phyloP scores from a whole-genome alignment of 2,888 invertebrate species.

The Ennomos quercinarius region DNA sequence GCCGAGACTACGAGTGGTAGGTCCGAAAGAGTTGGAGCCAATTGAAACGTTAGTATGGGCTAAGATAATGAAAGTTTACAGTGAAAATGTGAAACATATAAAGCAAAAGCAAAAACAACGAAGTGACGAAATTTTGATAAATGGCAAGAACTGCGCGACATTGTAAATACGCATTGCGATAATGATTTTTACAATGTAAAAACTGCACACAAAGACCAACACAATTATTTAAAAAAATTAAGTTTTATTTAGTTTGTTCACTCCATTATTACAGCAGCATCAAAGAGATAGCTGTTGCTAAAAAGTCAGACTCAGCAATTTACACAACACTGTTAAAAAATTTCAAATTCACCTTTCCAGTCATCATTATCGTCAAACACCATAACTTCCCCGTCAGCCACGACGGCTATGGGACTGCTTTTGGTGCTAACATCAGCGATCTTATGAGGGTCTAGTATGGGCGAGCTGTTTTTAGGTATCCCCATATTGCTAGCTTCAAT shows the following conservation, averaged over 20 bases:
- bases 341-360: conserved; percentile 87
- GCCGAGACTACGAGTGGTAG: not conserved
- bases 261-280: no score
- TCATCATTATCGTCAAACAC: conserved; percentile 95
- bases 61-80: conserved; percentile 30
- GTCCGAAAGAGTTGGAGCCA: not conserved
- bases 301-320: conserved; percentile 7
- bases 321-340: conserved; percentile 18
- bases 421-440: conserved; percentile 74
- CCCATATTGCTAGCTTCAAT: conserved; percentile 62
- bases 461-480: conserved; percentile 79
- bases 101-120: conserved; percentile 18
- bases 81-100: conserved; percentile 16
- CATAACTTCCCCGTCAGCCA: conserved; percentile 92
- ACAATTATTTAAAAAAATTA: no score
- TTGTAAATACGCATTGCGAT: not conserved
- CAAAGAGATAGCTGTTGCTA: not conserved
- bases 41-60: conserved; percentile 3
- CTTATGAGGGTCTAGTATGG: conserved; percentile 78
- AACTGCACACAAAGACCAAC: no score
- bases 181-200: not conserved
- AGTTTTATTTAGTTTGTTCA: no score
- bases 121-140: conserved; percentile 28
- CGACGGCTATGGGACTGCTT: conserved; percentile 86
- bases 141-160: no score